A percentile compares a stretch with the other conserved stretches of the same genome.
phyloP scores from a whole-genome alignment of 2,797 vertebrate species.

The Fistularia tabacaria region DNA sequence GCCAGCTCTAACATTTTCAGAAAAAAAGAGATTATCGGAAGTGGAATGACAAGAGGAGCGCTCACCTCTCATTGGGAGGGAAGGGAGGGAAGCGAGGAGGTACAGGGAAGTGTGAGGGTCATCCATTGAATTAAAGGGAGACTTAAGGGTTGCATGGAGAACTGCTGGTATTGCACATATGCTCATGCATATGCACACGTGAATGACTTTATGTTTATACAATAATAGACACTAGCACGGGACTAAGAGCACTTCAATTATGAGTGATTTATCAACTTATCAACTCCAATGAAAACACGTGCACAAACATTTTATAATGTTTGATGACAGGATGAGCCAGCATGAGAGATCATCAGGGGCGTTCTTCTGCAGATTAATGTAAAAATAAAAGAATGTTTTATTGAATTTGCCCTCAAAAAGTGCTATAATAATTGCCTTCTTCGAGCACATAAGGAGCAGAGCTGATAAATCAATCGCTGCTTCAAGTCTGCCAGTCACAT shows the following conservation, averaged over 20 bases:
- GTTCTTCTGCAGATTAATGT: too few relatives aligned
- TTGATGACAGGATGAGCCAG: neutral
- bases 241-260: constrained; percentile 8
- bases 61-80: constrained; percentile 32
- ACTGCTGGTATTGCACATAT: constrained; percentile 46
- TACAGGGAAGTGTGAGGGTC: constrained; percentile 1
- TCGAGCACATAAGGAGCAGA: too few relatives aligned
- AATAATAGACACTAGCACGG: constrained; percentile 21
- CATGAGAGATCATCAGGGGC: neutral
- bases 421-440: too few relatives aligned
- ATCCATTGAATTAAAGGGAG: constrained; percentile 41
- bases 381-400: too few relatives aligned
- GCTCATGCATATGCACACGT: constrained; percentile 58
- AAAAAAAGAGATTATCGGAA: constrained; percentile 64
- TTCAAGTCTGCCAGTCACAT: too few relatives aligned
- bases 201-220: constrained; percentile 26
- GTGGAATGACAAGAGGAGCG: constrained; percentile 37
- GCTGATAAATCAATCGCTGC: too few relatives aligned
- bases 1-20: constrained; percentile 39
- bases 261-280: constrained; percentile 7
- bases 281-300: constrained; percentile 1
- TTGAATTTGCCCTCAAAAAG: too few relatives aligned
- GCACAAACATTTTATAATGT: neutral
- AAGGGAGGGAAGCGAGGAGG: neutral
- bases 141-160: constrained; percentile 40